Percentiles rank a stretch among this genome's conserved stretches.
phyloP scores from a whole-genome alignment of 2,888 invertebrate genomes.

The Heteromurus nitidus region DNA sequence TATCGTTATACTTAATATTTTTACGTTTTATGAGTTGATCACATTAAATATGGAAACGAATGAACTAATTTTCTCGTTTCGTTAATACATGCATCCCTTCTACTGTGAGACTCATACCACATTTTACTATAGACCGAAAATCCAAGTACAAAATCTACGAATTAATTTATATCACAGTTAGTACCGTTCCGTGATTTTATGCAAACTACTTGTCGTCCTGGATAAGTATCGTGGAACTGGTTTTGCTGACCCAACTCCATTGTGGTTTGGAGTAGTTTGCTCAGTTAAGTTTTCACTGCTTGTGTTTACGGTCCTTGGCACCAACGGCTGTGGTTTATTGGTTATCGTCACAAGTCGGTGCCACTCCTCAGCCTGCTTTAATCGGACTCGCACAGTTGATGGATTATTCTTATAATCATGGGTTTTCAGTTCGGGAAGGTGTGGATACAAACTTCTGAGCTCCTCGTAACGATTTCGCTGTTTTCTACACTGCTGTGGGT shows the following conservation, averaged over 20 bases:
- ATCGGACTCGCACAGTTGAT: conserved; percentile 23
- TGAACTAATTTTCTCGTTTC: too few relatives aligned
- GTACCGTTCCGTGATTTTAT: conserved; percentile 21
- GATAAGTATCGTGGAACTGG: background rate
- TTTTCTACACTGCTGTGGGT: background rate
- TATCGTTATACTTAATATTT: background rate
- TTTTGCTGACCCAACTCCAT: background rate
- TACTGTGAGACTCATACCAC: too few relatives aligned
- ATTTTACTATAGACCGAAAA: too few relatives aligned
- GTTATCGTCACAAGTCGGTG: conserved; percentile 24
- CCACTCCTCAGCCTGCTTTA: conserved; percentile 59
- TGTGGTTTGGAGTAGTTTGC: background rate
- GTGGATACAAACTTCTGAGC: conserved; percentile 39
- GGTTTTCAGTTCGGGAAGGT: conserved; percentile 31
- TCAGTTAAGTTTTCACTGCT: background rate
- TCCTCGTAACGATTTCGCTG: conserved; percentile 20
- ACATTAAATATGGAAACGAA: background rate
- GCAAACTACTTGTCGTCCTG: conserved; percentile 12
- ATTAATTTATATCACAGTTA: too few relatives aligned
- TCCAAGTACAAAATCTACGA: too few relatives aligned
- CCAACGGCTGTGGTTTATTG: conserved; percentile 1
- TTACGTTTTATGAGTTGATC: background rate
- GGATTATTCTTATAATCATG: conserved; percentile 42
- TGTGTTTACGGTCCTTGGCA: background rate
- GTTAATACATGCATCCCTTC: too few relatives aligned